Evolutionary conservation across 2,797 vertebrate species (phyloP).

Genomic region (Enteromius treurensis): DNA sequence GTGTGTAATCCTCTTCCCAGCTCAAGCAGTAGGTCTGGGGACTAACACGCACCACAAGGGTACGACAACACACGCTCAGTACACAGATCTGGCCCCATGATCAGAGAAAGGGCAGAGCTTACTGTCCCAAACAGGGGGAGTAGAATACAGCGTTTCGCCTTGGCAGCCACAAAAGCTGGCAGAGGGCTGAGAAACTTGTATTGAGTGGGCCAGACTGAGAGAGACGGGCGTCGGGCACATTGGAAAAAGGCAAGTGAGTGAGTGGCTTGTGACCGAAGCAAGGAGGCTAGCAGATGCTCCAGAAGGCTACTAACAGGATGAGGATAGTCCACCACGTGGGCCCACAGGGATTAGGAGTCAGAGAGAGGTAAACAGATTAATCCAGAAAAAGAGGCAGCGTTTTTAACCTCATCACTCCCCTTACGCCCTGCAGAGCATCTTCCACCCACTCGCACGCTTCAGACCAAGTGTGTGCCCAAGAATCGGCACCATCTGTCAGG

Average conservation of each 20-base stretch:
- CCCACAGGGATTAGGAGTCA: conserved; percentile 87
- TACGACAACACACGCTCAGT: conserved; percentile 43
- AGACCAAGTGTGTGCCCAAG: conserved; percentile 56
- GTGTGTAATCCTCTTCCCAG: conserved; percentile 68
- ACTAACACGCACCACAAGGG: conserved; percentile 53
- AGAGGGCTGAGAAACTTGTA: conserved; percentile 44
- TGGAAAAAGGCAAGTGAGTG: conserved; percentile 23
- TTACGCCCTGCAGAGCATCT: conserved; percentile 62
- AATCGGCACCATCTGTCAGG: conserved; percentile 52
- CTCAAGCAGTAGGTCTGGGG: conserved; percentile 53
- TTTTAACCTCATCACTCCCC: conserved; percentile 82
- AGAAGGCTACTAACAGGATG: conserved; percentile 94
- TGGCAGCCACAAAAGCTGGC: conserved; percentile 53
- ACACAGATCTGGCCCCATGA: conserved; percentile 36
- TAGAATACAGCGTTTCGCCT: conserved; percentile 47
- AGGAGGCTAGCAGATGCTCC: conserved; percentile 81
- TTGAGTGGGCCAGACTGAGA: conserved; percentile 34
- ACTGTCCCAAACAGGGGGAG: conserved; percentile 51
- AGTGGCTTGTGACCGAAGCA: conserved; percentile 21
- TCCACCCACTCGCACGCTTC: conserved; percentile 22
- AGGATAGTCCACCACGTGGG: conserved; percentile 83
- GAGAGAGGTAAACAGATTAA: conserved; percentile 92
- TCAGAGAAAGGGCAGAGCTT: conserved; percentile 53
- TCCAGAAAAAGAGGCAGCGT: conserved; percentile 79
- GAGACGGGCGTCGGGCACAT: neutral